phyloP scores from a whole-genome alignment of 2,797 vertebrate genomes.

The Odontamblyopus rebecca region DNA sequence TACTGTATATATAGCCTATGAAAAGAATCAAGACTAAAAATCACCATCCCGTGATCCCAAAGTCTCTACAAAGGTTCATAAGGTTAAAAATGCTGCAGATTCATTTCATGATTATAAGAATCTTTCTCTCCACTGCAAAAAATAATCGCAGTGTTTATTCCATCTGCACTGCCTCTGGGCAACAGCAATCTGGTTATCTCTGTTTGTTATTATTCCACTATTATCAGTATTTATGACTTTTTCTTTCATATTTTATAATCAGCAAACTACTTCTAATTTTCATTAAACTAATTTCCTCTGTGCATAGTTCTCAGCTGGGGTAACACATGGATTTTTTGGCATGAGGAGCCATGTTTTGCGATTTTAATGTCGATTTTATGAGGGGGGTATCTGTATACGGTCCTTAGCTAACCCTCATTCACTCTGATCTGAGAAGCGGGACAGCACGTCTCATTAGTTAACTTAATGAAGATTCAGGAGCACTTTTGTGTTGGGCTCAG shows the following conservation, averaged over 20 bases:
- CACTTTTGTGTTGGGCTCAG: slow-evolving; percentile 9
- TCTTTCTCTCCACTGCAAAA: not conserved
- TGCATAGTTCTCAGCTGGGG: slow-evolving; percentile 51
- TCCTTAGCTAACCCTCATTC: slow-evolving; percentile 1
- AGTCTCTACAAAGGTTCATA: not conserved
- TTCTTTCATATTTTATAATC: slow-evolving; percentile 53
- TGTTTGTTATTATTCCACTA: slow-evolving; percentile 62
- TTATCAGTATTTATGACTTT: slow-evolving; percentile 62
- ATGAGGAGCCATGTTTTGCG: slow-evolving; percentile 26
- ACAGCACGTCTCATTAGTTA: slow-evolving; percentile 8
- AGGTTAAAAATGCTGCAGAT: not conserved
- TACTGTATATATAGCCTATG: too few relatives aligned
- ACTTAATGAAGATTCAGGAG: slow-evolving; percentile 12
- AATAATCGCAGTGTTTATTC: slow-evolving; percentile 32
- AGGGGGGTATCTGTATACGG: slow-evolving; percentile 15
- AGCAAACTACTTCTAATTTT: slow-evolving; percentile 54
- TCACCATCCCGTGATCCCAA: not conserved
- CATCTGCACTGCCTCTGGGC: slow-evolving; percentile 33
- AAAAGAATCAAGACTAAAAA: too few relatives aligned
- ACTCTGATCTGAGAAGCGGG: not conserved
- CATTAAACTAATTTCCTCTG: slow-evolving; percentile 66
- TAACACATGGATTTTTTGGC: slow-evolving; percentile 57
- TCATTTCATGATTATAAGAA: not conserved
- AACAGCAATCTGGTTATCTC: slow-evolving; percentile 40
- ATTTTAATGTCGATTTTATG: slow-evolving; percentile 18